phyloP scores from a whole-genome alignment of 1,140 invertebrate genomes.

The Rhagoletis pomonella region DNA sequence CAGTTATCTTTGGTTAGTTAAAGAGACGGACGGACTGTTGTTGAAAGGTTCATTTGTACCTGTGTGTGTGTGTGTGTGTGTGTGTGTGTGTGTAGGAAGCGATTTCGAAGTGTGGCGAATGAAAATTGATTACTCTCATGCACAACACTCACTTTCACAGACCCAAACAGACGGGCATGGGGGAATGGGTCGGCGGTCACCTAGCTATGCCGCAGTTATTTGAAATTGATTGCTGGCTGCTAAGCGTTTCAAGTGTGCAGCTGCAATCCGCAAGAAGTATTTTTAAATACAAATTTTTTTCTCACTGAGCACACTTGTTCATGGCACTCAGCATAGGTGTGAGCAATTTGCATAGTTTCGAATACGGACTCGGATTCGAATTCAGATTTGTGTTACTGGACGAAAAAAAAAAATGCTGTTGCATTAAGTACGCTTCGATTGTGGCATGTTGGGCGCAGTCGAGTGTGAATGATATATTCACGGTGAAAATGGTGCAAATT shows the following conservation, averaged over 20 bases:
- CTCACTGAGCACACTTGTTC: background rate
- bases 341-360: background rate
- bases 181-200: background rate
- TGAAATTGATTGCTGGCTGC: conserved; percentile 7
- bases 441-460: conserved; percentile 6
- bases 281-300: background rate
- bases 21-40: background rate
- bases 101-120: conserved; percentile 4
- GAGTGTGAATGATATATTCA: conserved; percentile 42
- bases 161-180: background rate
- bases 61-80: background rate
- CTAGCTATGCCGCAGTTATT: background rate
- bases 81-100: background rate
- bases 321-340: background rate
- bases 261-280: conserved; percentile 4
- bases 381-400: background rate
- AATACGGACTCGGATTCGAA: background rate
- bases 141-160: background rate
- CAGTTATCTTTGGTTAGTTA: background rate
- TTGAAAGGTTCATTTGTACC: background rate
- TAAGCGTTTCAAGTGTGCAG: conserved; percentile 3
- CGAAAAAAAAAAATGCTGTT: background rate
- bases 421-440: conserved; percentile 2
- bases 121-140: conserved; percentile 38
- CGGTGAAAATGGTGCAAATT: conserved; percentile 32